Base-by-base conservation (phyloP, 1,140 invertebrate genomes). In the Metaphire vulgaris region DNA sequence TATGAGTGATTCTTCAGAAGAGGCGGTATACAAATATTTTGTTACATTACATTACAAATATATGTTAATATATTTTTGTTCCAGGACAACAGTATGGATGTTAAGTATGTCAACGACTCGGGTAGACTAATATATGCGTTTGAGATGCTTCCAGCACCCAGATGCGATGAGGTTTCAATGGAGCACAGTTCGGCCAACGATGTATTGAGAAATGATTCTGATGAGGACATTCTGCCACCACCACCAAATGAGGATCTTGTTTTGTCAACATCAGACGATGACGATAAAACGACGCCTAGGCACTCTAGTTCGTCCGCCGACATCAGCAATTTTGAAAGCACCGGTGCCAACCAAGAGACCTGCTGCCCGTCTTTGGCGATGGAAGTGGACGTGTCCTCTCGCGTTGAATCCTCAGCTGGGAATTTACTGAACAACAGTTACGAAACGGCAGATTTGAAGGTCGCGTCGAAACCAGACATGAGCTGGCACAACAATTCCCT, bases 41-140 rank as follows among this genome's bases (percentile, higher is more conserved):
- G n/a, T n/a, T n/a, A n/a, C n/a, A n/a, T n/a, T n/a, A n/a, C 64
- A 67, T n/a, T n/a, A n/a, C n/a, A n/a, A n/a, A n/a, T n/a, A n/a
- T 32, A 65, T 26, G 15, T 77, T 69, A 74, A 12, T 78, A 68
- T 76, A 77, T 77, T 73, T 77, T 76, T 65, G 79, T 85, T 87
- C 76, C 80, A 90, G 89, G 89, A 90, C 79, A 89, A 90, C 77
- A 88, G 88, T 80, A 85, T 86, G 28, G 82, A 88, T 72, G 81
- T 90, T 68, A 85, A 86, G 74, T 88, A 88, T 81, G 84, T 90
- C 28, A 88, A 89, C 80, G 87, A 88, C 75, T 85, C 85, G 21
- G 87, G 87, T 77, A 84, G 89, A 56, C 81, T 77, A 64, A 79
- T 86, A 15, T 85, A 85, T 76, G 85, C 84, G 31, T 86, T 85